Conservation (phyloP, 2,888 invertebrate genomes). For the Iphiclides podalirius region DNA sequence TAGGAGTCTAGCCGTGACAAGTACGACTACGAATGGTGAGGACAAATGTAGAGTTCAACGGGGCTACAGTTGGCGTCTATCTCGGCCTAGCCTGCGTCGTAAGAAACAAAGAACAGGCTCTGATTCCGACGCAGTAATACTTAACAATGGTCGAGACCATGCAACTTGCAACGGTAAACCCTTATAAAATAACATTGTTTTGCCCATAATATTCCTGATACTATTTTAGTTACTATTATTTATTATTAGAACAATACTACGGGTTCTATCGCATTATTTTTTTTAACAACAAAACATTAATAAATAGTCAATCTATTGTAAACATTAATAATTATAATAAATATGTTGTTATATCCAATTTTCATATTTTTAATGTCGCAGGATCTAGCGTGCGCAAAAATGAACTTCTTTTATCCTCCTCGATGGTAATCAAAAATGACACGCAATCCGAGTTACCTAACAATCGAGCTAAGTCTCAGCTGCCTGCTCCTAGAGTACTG, state of each 20-base stretch:
- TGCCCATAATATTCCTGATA: too few species aligned
- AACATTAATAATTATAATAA: too few species aligned
- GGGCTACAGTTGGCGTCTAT: conserved; percentile 88
- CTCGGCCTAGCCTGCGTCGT: conserved; percentile 85
- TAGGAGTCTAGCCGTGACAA: conserved; percentile 60
- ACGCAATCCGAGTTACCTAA: conserved; percentile 86
- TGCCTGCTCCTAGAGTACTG: conserved; percentile 57
- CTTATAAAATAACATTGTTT: too few species aligned
- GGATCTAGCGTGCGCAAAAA: conserved; percentile 77
- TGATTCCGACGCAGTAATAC: conserved; percentile 80
- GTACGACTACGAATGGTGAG: conserved; percentile 49
- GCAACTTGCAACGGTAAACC: conserved; percentile 85
- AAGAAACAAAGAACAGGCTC: conserved; percentile 82
- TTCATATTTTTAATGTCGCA: conserved; percentile 28
- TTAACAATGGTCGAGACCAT: conserved; percentile 87
- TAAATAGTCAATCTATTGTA: too few species aligned
- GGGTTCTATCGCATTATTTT: too few species aligned
- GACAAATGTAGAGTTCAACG: conserved; percentile 81
- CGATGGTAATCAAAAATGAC: conserved; percentile 86
- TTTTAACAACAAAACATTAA: too few species aligned
- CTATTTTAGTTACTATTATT: too few species aligned
- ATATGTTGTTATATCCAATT: background rate
- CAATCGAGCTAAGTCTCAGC: conserved; percentile 62
- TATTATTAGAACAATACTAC: too few species aligned
- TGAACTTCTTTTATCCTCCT: conserved; percentile 80